Evolutionary conservation across 2,888 invertebrate species (phyloP).

Genomic region (Trichopria drosophilae): DNA sequence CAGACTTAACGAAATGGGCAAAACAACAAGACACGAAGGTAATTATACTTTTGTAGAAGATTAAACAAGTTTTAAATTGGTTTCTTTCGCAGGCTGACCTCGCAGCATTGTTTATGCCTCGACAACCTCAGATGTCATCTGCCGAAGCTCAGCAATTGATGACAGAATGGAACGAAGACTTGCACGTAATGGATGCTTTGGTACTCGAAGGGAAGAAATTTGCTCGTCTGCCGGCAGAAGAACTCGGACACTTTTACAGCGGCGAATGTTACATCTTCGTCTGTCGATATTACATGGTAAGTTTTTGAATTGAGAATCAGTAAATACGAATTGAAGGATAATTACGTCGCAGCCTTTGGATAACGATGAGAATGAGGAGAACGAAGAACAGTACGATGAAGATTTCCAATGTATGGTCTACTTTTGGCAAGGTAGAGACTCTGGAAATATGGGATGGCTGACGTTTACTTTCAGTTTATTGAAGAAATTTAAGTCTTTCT

Average conservation of each 20-base stretch:
- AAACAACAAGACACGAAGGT: slow-evolving; percentile 83
- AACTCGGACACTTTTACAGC: slow-evolving; percentile 89
- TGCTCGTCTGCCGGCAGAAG: slow-evolving; percentile 93
- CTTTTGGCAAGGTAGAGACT: slow-evolving; percentile 98
- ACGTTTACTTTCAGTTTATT: slow-evolving; percentile 94
- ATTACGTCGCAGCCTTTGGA: slow-evolving; percentile 49
- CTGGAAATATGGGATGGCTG: slow-evolving; percentile 99
- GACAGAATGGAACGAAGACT: slow-evolving; percentile 95
- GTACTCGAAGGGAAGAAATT: slow-evolving; percentile 96
- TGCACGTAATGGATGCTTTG: slow-evolving; percentile 97
- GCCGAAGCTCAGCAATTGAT: slow-evolving; percentile 85
- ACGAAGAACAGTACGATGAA: slow-evolving; percentile 64
- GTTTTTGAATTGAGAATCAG: slow-evolving; percentile 33
- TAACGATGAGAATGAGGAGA: slow-evolving; percentile 63
- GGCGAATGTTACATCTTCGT: slow-evolving; percentile 97
- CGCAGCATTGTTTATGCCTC: slow-evolving; percentile 91
- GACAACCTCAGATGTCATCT: slow-evolving; percentile 85
- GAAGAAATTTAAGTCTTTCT: slow-evolving; percentile 86
- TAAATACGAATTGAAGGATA: neutral
- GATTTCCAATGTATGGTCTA: slow-evolving; percentile 96
- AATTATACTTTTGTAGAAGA: slow-evolving; percentile 6
- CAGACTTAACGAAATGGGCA: slow-evolving; percentile 92
- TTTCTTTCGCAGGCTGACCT: slow-evolving; percentile 74
- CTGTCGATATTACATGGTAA: slow-evolving; percentile 87
- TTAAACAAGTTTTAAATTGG: slow-evolving; percentile 4